A percentile compares a stretch with the other conserved stretches of the same genome.
Conservation (phyloP, 2,797 vertebrate genomes). For the Leptatherina wallacei region DNA sequence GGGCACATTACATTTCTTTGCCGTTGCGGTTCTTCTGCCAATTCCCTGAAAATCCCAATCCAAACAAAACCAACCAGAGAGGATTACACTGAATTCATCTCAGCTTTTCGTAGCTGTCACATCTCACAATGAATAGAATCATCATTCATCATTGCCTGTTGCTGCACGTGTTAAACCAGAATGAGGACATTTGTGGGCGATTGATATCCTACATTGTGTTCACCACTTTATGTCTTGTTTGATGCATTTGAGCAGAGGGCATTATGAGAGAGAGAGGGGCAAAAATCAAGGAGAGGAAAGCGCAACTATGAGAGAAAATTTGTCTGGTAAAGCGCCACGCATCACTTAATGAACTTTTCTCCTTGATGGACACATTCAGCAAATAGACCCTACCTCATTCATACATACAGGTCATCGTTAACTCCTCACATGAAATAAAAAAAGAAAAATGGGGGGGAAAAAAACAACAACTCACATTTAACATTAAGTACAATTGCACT, state of each 20-base stretch:
- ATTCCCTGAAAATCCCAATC: slow-evolving; percentile 54
- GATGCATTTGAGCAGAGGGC: slow-evolving; percentile 14
- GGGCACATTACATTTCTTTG: slow-evolving; percentile 22
- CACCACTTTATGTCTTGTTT: slow-evolving; percentile 27
- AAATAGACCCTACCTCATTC: slow-evolving; percentile 42
- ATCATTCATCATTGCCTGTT: slow-evolving; percentile 27
- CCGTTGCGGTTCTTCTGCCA: slow-evolving; percentile 53
- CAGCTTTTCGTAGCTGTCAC: slow-evolving; percentile 19
- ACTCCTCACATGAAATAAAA: slow-evolving; percentile 28
- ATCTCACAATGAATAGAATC: slow-evolving; percentile 50
- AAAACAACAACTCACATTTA: slow-evolving; percentile 51
- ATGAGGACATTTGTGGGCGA: slow-evolving; percentile 7
- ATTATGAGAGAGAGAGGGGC: slow-evolving; percentile 15
- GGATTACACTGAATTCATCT: slow-evolving; percentile 68
- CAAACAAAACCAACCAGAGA: slow-evolving; percentile 65
- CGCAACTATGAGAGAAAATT: slow-evolving; percentile 38
- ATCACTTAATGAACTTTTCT: slow-evolving; percentile 32
- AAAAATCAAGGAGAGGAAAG: slow-evolving; percentile 46
- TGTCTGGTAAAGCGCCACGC: slow-evolving; percentile 34
- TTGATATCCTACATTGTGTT: slow-evolving; percentile 38
- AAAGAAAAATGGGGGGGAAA: neutral
- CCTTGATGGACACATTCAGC: slow-evolving; percentile 71
- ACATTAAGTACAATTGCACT: slow-evolving; percentile 74
- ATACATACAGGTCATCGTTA: slow-evolving; percentile 43
- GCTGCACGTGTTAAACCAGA: slow-evolving; percentile 20